phyloP scores from a whole-genome alignment of 2,113 vertebrate species.

The Campylomormyrus numenius region DNA sequence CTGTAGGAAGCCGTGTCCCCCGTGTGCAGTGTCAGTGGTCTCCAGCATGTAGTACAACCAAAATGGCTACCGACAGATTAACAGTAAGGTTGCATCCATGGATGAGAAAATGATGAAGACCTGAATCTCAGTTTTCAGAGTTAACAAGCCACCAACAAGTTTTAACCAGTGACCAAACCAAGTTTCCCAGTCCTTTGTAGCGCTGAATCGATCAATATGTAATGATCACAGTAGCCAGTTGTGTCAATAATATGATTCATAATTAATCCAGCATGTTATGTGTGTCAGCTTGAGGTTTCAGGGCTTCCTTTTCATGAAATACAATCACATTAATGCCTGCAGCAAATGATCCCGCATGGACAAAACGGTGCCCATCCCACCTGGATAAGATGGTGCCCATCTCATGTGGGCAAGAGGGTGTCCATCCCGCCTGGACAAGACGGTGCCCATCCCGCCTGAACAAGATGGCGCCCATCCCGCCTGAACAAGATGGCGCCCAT shows the following conservation, averaged over 20 bases:
- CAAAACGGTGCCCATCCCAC: background rate
- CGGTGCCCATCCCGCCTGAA: accelerated
- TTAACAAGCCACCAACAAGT: background rate
- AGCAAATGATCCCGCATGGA: background rate
- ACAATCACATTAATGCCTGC: background rate
- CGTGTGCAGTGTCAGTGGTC: background rate
- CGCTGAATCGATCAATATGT: background rate
- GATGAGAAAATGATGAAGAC: background rate
- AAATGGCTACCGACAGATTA: background rate
- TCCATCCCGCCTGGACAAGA: background rate
- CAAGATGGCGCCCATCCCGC: accelerated
- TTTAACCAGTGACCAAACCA: background rate
- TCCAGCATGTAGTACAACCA: background rate
- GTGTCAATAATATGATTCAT: background rate
- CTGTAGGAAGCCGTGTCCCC: background rate
- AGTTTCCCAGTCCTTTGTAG: background rate
- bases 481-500: accelerated
- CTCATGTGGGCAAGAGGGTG: too few species aligned
- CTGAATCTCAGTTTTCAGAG: background rate
- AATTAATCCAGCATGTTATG: background rate
- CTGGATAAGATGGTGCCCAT: too few species aligned
- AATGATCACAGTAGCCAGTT: background rate
- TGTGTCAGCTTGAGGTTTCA: background rate
- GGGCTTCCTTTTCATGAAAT: background rate
- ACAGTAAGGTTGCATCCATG: background rate